Base-by-base conservation (phyloP, 2,888 invertebrate genomes). In the Eristalis tenax region DNA sequence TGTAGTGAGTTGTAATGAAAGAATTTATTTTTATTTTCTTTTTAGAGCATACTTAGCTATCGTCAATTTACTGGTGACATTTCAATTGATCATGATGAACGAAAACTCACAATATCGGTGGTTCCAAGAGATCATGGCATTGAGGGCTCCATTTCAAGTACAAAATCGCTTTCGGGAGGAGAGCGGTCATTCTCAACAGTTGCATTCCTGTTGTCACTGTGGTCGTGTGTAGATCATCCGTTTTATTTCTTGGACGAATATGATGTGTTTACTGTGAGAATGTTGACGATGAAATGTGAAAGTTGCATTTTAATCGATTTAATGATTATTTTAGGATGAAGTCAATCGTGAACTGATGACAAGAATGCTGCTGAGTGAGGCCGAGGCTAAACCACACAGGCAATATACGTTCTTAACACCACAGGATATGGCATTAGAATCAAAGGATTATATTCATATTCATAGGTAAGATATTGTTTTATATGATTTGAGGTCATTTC, bases 191-290 rank as follows among this genome's bases (percentile, higher is more conserved):
- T 97, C 93, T 96, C 98, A n/a, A 99, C 99, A 0, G 97, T 99
- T 11, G 97, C 98, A 43, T 97, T 99, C 92, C 95, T 99, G 89
- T 95, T 99, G 93, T 95, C 99, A 38, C 94, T 99, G 40, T 99
- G 99, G 99, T 96, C 97, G 83, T 96, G 96, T 89, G 97, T 98
- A 91, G 96, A 97, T 91, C 95, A 97, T 90, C 99, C 99, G 0
- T 99, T 99, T 93, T 96, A 96, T 94, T 96, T 98, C 92, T 94
- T 99, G 89, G 99, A 99, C 93, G 99, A 99, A 94, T 99, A 98
- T 92, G 99, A 99, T 91, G 98, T 99, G 0, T 99, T 97, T 91
- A 98, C 99, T 97, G 98, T 97, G 91, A 92, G 92, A 2, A 18
- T 0, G n/a, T 4, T 79, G 8, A n/a, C 22, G 2, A 35, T 61